phyloP scores from a whole-genome alignment of 2,797 vertebrate species.

The Eulemur albifrons region DNA sequence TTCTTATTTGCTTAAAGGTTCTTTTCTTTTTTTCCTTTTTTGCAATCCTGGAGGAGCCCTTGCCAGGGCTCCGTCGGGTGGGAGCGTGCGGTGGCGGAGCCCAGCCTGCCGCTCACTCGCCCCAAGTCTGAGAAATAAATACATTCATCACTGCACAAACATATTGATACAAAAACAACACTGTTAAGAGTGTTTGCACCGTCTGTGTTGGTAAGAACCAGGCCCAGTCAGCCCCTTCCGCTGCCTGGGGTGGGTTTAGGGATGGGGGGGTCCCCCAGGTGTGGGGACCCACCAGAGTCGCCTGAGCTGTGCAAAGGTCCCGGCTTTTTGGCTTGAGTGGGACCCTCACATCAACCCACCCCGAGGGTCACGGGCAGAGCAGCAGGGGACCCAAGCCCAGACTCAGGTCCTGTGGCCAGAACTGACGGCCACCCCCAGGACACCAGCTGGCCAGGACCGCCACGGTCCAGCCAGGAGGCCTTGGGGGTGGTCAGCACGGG shows the following conservation, averaged over 20 bases:
- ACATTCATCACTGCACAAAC: slow-evolving; percentile 98
- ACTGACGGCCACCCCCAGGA: not conserved
- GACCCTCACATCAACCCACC: slow-evolving; percentile 48
- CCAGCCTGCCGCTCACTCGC: not conserved
- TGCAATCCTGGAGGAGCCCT: slow-evolving; percentile 83
- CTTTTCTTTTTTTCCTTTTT: slow-evolving; percentile 83
- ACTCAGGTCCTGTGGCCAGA: slow-evolving; percentile 37
- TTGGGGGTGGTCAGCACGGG: not conserved
- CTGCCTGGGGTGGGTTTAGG: not conserved
- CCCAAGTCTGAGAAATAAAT: slow-evolving; percentile 96
- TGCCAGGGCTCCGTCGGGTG: slow-evolving; percentile 80
- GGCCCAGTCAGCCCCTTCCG: slow-evolving; percentile 65
- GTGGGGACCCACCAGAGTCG: not conserved
- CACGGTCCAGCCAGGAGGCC: not conserved
- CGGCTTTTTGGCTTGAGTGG: slow-evolving; percentile 74
- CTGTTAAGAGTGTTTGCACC: slow-evolving; percentile 98
- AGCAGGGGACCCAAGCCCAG: slow-evolving; percentile 33
- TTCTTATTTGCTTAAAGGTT: slow-evolving; percentile 80
- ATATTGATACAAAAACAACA: slow-evolving; percentile 96
- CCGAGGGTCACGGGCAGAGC: not conserved
- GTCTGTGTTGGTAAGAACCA: slow-evolving; percentile 92
- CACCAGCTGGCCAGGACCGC: not conserved
- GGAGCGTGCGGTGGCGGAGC: slow-evolving; percentile 82
- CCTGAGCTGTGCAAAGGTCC: slow-evolving; percentile 41
- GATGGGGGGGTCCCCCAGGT: not conserved